Percentiles rank a stretch among this genome's conserved stretches.
phyloP scores from a whole-genome alignment of 1,140 invertebrate genomes.

The Habropoda laboriosa region DNA sequence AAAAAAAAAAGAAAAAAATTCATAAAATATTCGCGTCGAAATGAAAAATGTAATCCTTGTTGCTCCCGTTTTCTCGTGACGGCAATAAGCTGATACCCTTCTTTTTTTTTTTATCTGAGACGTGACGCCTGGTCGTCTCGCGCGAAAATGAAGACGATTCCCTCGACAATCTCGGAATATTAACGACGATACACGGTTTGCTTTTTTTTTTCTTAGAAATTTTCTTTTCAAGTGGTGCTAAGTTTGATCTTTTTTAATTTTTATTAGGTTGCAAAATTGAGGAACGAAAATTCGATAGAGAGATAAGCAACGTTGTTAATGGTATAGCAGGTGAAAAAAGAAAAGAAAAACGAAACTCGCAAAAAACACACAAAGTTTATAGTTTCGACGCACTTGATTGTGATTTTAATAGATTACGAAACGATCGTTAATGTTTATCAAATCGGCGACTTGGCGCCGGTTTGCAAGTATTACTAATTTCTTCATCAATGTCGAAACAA shows the following conservation, averaged over 20 bases:
- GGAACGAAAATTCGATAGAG: background rate
- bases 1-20: constrained; percentile 31
- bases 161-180: background rate
- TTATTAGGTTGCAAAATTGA: background rate
- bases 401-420: constrained; percentile 59
- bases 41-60: constrained; percentile 49
- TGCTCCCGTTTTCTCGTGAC: background rate
- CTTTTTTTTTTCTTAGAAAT: background rate
- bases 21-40: background rate
- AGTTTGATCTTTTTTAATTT: background rate
- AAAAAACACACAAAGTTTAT: background rate
- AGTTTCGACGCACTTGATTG: constrained; percentile 42
- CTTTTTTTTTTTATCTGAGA: background rate
- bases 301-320: background rate
- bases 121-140: constrained; percentile 35
- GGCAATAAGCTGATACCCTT: background rate
- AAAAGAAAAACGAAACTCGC: background rate
- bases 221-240: background rate
- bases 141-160: background rate
- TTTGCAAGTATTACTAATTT: constrained; percentile 36
- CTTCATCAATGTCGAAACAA: constrained; percentile 14
- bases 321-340: no score
- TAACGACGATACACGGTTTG: background rate
- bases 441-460: background rate
- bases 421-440: constrained; percentile 64